Percentiles rank a stretch among this genome's conserved stretches.
phyloP scores from a whole-genome alignment of 2,113 vertebrate species.

The Ia io region DNA sequence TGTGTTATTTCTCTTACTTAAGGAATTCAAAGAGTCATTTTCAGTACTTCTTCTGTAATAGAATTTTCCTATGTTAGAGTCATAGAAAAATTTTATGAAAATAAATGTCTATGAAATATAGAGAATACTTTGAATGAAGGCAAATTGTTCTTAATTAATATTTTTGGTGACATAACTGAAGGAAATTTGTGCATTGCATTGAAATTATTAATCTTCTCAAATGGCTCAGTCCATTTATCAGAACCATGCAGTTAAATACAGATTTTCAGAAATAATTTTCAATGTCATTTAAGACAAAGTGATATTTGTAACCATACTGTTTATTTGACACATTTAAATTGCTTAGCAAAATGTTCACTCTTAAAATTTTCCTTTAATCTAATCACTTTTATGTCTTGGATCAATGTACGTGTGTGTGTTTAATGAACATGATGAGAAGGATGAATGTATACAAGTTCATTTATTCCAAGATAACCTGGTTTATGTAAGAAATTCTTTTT shows the following conservation, averaged over 20 bases:
- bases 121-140: not conserved
- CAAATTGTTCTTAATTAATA: not conserved
- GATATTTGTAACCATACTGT: not conserved
- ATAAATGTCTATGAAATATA: not conserved
- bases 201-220: not conserved
- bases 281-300: not conserved
- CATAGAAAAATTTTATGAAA: not conserved
- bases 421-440: not conserved
- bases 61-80: not conserved
- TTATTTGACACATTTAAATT: not conserved
- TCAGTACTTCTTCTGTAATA: not conserved
- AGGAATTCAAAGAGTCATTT: not conserved
- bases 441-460: not conserved
- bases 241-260: not conserved
- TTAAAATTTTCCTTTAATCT: not conserved
- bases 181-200: not conserved
- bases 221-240: not conserved
- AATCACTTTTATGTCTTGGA: not conserved
- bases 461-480: not conserved
- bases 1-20: not conserved
- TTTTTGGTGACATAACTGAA: not conserved
- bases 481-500: not conserved
- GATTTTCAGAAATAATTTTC: slow-evolving; percentile 6
- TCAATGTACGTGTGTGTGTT: not conserved
- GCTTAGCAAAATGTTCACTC: not conserved